These are phyloP conservation scores for Coregonus ussuriensis DNA, from an alignment of 2,797 vertebrate genomes.

Conservation along the genomic window DNA sequence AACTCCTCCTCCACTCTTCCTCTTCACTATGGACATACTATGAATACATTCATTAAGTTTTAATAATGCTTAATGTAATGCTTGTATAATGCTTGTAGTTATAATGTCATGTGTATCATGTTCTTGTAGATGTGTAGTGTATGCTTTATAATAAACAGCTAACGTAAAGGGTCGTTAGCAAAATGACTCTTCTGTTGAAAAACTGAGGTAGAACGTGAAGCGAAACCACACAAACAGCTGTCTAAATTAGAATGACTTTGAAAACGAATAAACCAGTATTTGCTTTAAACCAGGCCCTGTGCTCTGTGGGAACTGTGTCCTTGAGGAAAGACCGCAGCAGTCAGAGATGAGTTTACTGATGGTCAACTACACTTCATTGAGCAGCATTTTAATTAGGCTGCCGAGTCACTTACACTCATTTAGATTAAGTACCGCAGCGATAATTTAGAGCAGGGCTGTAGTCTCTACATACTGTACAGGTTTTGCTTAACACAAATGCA, in stretches of 20 bases:
- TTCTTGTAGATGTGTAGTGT: not conserved
- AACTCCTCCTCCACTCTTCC: not conserved
- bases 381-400: constrained; percentile 21
- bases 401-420: constrained; percentile 26
- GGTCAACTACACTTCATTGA: constrained; percentile 25
- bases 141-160: not conserved
- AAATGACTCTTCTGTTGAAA: not conserved
- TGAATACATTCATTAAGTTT: not conserved
- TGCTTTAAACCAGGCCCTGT: not conserved
- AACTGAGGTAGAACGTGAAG: not conserved
- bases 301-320: constrained; percentile 18
- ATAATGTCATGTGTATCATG: not conserved
- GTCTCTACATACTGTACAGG: not conserved
- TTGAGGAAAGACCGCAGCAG: constrained; percentile 20
- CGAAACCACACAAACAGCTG: not conserved
- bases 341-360: constrained; percentile 17
- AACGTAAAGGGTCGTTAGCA: not conserved
- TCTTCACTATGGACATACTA: not conserved
- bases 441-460: not conserved
- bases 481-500: constrained; percentile 7
- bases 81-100: not conserved
- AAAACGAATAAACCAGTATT: too few species aligned
- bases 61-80: not conserved
- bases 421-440: constrained; percentile 10
- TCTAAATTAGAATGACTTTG: not conserved